phyloP scores from a whole-genome alignment of 2,888 invertebrate genomes.

The Atrina japonica region DNA sequence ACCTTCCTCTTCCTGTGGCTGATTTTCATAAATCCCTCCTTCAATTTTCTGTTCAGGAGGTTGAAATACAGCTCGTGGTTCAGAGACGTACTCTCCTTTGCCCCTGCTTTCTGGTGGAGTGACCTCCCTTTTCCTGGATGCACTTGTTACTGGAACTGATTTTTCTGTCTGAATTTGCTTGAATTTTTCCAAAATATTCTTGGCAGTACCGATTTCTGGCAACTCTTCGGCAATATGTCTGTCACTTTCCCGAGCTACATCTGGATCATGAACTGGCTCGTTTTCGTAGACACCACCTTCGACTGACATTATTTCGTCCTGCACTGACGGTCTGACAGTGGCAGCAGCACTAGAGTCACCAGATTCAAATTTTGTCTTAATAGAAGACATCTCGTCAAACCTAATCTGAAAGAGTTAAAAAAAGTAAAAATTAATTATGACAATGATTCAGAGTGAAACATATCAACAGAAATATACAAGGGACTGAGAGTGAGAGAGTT shows the following conservation, averaged over 20 bases:
- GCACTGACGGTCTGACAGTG: conserved; percentile 45
- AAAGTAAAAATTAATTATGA: not conserved
- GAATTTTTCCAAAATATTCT: conserved; percentile 57
- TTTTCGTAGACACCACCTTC: conserved; percentile 73
- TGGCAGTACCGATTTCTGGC: conserved; percentile 62
- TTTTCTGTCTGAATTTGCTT: conserved; percentile 53
- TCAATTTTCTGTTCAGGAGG: conserved; percentile 63
- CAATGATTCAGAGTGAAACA: not conserved
- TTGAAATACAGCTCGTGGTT: conserved; percentile 57
- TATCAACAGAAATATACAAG: too few species aligned
- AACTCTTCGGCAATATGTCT: conserved; percentile 49
- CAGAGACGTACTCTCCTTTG: conserved; percentile 62
- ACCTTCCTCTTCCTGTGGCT: conserved; percentile 60
- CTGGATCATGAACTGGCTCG: conserved; percentile 61
- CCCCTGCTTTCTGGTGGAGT: conserved; percentile 57
- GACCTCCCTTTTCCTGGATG: conserved; percentile 49
- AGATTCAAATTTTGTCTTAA: conserved; percentile 61
- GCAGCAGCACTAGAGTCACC: conserved; percentile 26
- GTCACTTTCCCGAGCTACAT: conserved; percentile 57
- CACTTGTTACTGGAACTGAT: conserved; percentile 38
- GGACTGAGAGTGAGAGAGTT: too few species aligned
- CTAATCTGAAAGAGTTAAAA: conserved; percentile 49
- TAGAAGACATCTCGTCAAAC: conserved; percentile 61
- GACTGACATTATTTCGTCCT: conserved; percentile 47
- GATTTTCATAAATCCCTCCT: conserved; percentile 71